Conservation (phyloP, 1,140 invertebrate species). For the Cyclargus thomasi region DNA sequence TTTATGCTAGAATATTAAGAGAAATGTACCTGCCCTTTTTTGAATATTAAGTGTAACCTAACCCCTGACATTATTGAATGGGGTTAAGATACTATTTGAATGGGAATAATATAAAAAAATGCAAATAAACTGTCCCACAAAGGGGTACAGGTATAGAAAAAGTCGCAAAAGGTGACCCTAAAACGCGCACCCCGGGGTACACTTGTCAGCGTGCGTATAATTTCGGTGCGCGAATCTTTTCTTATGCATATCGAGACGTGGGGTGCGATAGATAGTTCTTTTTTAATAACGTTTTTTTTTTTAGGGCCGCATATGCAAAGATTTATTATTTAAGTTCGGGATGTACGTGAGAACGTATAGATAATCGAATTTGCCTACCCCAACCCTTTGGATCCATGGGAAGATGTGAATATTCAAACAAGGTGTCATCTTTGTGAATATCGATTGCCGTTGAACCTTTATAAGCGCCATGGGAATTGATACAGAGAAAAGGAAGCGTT, state of each 20-base stretch:
- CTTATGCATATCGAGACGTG: conserved; percentile 60
- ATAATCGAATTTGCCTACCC: conserved; percentile 74
- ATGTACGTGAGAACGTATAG: conserved; percentile 70
- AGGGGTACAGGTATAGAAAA: conserved; percentile 66
- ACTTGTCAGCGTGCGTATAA: conserved; percentile 72
- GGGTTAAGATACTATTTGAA: conserved; percentile 74
- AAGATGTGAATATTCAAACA: conserved; percentile 74
- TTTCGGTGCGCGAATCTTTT: conserved; percentile 66
- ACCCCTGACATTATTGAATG: conserved; percentile 73
- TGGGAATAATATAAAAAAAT: conserved; percentile 72
- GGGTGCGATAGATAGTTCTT: conserved; percentile 67
- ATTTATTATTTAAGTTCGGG: conserved; percentile 63
- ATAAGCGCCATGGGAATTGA: conserved; percentile 66
- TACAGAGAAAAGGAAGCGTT: conserved; percentile 65
- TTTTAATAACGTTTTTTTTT: conserved; percentile 70
- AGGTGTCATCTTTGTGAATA: conserved; percentile 73
- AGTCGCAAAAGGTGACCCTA: conserved; percentile 45
- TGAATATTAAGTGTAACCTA: conserved; percentile 76
- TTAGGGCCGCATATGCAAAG: conserved; percentile 65
- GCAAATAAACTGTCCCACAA: conserved; percentile 71
- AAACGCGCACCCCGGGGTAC: conserved; percentile 35
- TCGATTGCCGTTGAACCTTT: conserved; percentile 63
- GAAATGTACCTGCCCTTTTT: conserved; percentile 75
- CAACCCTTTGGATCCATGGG: conserved; percentile 61
- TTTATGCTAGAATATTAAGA: conserved; percentile 76